Base-by-base conservation (phyloP, 1,140 invertebrate species). In the Sinonovacula constricta region DNA sequence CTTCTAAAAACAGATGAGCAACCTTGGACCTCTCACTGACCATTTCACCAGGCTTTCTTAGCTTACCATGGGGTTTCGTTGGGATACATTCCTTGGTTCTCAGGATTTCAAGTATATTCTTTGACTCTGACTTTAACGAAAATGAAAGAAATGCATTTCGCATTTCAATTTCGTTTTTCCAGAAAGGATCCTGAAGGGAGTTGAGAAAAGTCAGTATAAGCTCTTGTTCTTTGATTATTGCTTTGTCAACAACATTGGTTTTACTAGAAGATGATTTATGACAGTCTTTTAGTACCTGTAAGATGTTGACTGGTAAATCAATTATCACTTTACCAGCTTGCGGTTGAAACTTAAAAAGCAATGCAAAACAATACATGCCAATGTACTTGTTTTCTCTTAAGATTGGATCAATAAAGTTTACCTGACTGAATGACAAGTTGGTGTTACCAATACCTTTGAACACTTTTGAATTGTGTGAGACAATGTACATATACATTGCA, bases 321-420 rank as follows among this genome's bases (percentile, higher is more conserved):
- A 74, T 63, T 2, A 74, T n/a, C 26, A 28, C 34, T 31, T 51
- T 53, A 15, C 15, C 30, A 0, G 5, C 0, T 53, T 60, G 45
- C 0, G 70, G 60, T 3, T 5, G 34, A 54, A 63, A 54, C 5
- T 49, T 36, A 33, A 15, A 26, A 22, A 74, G 7, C 0, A 54
- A n/a, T 12, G 26, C 36, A 65, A 74, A 74, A 14, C 45, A 57
- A 24, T 36, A 22, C 0, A 51, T 49, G 24, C 70, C 70, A 54
- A 45, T 49, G 4, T 3, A 2, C 0, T 22, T 0, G n/a, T 36
- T 33, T 18, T 26, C 0, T 33, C 59, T 10, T 15, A 74, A 15
- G 5, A 5, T 24, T 34, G 57, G 57, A 1, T 74, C 59, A 31
- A 74, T 26, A 54, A 74, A 74, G 45, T 5, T 26, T 3, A 30